A percentile compares a stretch with the other conserved stretches of the same genome.
Evolutionary conservation across 2,797 vertebrate genomes (phyloP).

Genomic region (Oryzias dopingdopingensis): DNA sequence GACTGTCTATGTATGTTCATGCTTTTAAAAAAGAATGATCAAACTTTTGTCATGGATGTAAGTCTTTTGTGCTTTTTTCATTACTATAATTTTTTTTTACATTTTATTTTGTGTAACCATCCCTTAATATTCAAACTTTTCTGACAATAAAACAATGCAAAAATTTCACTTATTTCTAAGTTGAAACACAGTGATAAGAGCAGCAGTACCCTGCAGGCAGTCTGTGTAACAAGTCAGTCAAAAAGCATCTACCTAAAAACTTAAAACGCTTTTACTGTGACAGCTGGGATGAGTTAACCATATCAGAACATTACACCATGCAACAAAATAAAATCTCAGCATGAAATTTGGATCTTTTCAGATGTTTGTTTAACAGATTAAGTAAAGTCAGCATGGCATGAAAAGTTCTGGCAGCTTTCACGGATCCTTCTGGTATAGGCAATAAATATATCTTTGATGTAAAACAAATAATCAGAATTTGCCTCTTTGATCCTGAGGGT

Average conservation of each 20-base stretch:
- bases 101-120: too few species aligned
- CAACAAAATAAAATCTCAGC: neutral
- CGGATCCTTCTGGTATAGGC: constrained; percentile 2
- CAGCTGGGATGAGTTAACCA: neutral
- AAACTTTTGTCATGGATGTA: too few species aligned
- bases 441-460: neutral
- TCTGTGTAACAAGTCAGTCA: neutral
- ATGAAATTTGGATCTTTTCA: constrained; percentile 1
- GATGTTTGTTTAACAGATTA: neutral
- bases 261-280: neutral
- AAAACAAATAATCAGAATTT: neutral
- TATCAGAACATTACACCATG: neutral
- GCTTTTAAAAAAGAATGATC: too few species aligned
- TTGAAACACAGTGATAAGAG: too few species aligned
- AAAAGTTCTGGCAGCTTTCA: constrained; percentile 7
- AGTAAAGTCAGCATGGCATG: neutral
- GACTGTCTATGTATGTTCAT: too few species aligned
- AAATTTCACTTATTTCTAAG: too few species aligned
- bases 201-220: too few species aligned
- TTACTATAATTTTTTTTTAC: too few species aligned
- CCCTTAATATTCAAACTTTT: too few species aligned
- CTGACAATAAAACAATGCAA: too few species aligned
- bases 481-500: neutral
- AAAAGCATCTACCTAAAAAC: neutral
- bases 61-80: too few species aligned